A percentile compares a stretch with the other conserved stretches of the same genome.
phyloP scores from a whole-genome alignment of 2,888 invertebrate species.

The Kryphioiulus occultus region DNA sequence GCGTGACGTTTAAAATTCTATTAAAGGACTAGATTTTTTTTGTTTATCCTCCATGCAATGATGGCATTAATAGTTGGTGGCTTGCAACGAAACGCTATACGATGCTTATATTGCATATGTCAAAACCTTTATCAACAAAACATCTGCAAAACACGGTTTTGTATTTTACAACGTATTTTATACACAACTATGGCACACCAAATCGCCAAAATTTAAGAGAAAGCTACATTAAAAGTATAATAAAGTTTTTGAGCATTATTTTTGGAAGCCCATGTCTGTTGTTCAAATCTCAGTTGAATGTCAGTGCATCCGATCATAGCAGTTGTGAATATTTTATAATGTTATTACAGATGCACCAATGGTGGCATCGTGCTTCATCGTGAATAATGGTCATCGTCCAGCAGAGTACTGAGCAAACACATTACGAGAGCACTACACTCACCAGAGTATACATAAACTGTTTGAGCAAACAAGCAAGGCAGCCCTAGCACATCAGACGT shows the following conservation, averaged over 20 bases:
- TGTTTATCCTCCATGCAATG: too few relatives aligned
- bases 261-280: background rate
- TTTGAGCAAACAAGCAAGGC: background rate
- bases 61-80: too few relatives aligned
- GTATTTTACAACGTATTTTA: too few relatives aligned
- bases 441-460: background rate
- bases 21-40: too few relatives aligned
- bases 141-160: too few relatives aligned
- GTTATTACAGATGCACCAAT: constrained; percentile 9
- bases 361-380: background rate
- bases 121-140: too few relatives aligned
- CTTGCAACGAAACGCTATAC: too few relatives aligned
- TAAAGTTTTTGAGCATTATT: background rate
- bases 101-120: too few relatives aligned
- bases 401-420: constrained; percentile 20
- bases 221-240: too few relatives aligned
- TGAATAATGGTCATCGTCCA: constrained; percentile 31
- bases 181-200: too few relatives aligned
- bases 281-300: background rate
- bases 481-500: background rate
- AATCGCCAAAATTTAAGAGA: too few relatives aligned
- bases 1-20: too few relatives aligned
- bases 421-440: constrained; percentile 30
- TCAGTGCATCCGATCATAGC: background rate
- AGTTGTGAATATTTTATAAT: background rate